Conservation (phyloP, 2,113 vertebrate species). For the Cepphus grylle region DNA sequence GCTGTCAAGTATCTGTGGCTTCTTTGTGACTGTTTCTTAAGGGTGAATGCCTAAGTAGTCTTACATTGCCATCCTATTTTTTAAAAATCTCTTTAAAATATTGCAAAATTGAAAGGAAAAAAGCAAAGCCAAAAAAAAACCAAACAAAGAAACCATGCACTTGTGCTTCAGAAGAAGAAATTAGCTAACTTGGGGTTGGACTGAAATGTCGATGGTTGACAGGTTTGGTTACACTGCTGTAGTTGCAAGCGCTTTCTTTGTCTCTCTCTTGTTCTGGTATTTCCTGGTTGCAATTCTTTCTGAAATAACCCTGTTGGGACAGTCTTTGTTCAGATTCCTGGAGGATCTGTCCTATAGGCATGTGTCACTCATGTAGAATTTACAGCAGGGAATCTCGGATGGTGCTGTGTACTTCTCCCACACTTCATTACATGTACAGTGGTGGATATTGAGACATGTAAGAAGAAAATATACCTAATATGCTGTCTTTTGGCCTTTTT, state of each 20-base stretch:
- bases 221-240: background rate
- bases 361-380: fast-evolving
- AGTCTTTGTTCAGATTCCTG: background rate
- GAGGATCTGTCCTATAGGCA: background rate
- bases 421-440: fast-evolving
- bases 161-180: background rate
- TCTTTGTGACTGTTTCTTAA: background rate
- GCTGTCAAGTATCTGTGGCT: background rate
- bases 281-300: background rate
- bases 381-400: background rate
- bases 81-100: background rate
- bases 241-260: background rate
- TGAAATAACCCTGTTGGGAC: background rate
- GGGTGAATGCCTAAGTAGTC: background rate
- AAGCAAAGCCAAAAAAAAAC: background rate
- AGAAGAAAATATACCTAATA: background rate
- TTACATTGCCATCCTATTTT: background rate
- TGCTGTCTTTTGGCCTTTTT: background rate
- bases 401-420: background rate
- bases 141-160: background rate
- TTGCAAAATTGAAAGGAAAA: background rate
- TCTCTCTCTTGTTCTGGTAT: background rate
- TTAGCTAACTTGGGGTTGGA: background rate
- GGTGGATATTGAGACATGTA: fast-evolving
- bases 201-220: background rate